Evolutionary conservation across 2,797 vertebrate species (phyloP), one percentile per base, ranked within the genome.

Genomic region (Coregonus sp.): DNA sequence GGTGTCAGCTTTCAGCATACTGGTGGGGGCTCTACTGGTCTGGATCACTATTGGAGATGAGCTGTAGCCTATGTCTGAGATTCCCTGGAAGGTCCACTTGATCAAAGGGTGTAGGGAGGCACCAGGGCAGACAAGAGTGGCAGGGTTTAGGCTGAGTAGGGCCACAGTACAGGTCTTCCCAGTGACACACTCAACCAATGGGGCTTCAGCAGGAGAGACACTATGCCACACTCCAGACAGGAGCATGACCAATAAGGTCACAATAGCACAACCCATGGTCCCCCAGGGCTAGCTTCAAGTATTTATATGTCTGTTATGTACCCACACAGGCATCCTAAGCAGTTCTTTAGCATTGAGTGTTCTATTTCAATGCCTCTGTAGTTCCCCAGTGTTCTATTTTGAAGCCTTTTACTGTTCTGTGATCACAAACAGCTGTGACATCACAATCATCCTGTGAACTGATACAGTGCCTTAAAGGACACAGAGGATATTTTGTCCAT

Each of bases 81-180:
- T 15, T 61, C 37, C 15, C 75, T 63, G 75, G 59, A 69, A 52
- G 47, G 54, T 70, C n/a, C 59, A 12, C 14, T 73, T 35, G 65
- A 15, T 73, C 33, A 47, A n/a, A 31, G 35, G 31, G 15, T 33
- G 25, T 31, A 67, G 29, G 14, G 65, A 37, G 16, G 31, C 33
- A 68, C 66, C 66, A 35, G 66, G 66, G 29, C 66, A 63, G 59
- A 63, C 59, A 20, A 63, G 59, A 47, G 40, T 3, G 14, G 59
- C 59, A 63, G 59, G 59, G 20, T 63, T 63, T 5, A 63, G 59
- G 59, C 59, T 11, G 5, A 63, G 59, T n/a, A 63, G 20, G 59
- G n/a, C 1, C 59, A 29, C 29, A 31, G 20, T 14, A 5, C 63
- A 63, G 20, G 7, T 25, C 11, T 15, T 29, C 63, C 14, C 29